Evolutionary conservation across 2,888 invertebrate genomes (phyloP).

Genomic region (Leptopilina syphax): DNA sequence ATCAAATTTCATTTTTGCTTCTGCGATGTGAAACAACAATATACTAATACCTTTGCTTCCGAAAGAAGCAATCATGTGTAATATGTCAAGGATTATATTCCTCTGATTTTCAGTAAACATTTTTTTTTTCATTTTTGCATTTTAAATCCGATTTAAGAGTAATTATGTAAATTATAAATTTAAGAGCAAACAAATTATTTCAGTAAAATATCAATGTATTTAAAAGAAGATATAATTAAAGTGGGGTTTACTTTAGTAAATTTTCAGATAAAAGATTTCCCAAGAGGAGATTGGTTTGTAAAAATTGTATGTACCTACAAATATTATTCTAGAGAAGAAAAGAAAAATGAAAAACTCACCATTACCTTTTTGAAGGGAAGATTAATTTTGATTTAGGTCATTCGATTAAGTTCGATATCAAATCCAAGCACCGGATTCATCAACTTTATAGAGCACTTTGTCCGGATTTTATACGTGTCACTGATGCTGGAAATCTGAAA

Average conservation of each 20-base stretch:
- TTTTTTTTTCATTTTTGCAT: slow-evolving; percentile 25
- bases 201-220: too few species aligned
- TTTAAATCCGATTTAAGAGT: background rate
- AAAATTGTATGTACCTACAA: background rate
- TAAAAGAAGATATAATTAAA: too few species aligned
- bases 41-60: slow-evolving; percentile 48
- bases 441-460: background rate
- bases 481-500: background rate
- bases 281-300: background rate
- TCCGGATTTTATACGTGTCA: background rate
- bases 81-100: slow-evolving; percentile 63
- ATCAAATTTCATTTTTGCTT: slow-evolving; percentile 65
- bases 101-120: slow-evolving; percentile 43
- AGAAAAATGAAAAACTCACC: background rate
- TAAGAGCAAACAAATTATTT: too few species aligned
- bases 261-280: background rate
- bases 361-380: background rate
- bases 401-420: background rate
- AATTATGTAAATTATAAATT: too few species aligned
- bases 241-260: background rate
- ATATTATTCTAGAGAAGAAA: background rate
- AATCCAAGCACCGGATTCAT: background rate
- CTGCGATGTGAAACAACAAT: slow-evolving; percentile 48
- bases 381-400: slow-evolving; percentile 25
- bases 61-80: slow-evolving; percentile 62